Evolutionary conservation across 2,888 invertebrate species (phyloP), one percentile per base, ranked within the genome.

Genomic region (Nomada flava): DNA sequence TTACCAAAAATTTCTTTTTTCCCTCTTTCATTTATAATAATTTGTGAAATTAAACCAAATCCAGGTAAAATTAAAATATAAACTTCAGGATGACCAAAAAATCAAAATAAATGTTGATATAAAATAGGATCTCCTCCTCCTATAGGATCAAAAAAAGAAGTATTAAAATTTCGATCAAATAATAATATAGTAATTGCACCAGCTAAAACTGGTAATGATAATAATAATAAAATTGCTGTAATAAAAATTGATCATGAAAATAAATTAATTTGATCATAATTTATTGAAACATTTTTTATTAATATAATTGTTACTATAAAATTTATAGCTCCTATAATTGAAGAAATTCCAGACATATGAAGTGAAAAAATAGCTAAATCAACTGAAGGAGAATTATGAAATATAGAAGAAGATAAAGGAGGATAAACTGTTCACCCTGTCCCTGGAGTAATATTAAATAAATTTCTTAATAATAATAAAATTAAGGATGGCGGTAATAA

Each of bases 51-150:
- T 95, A 97, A 95, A 0, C 97, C 97, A 95, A 97, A 97, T 94
- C 96, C 97, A 83, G 97, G 97, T 95, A 97, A 98, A 94, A 97
- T 97, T 96, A 97, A 97, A 94, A 98, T 47, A 97, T 95, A 97
- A 94, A 93, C 97, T 96, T 97, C 97, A 13, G 97, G 97, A 75
- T 97, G 97, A 0, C 97, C 97, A 95, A 97, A 98, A 94, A 97
- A 97, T 96, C 97, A 97, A 94, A 98, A 97, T 95, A 97, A 94
- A 93, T 97, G 97, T 95, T 97, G 97, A 73, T 96, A 97, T 88
- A 97, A 89, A 94, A 97, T 96, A 2, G 97, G 97, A 75, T 97
- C 97, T 72, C 97, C 97, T 44, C 97, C 97, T 81, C 97, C 97
- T 0, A 95, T 95, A 0, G 97, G 97, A 52, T 97, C 97, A 95